Evolutionary conservation across 2,113 vertebrate genomes (phyloP).

Genomic region (Syrrhaptes paradoxus): DNA sequence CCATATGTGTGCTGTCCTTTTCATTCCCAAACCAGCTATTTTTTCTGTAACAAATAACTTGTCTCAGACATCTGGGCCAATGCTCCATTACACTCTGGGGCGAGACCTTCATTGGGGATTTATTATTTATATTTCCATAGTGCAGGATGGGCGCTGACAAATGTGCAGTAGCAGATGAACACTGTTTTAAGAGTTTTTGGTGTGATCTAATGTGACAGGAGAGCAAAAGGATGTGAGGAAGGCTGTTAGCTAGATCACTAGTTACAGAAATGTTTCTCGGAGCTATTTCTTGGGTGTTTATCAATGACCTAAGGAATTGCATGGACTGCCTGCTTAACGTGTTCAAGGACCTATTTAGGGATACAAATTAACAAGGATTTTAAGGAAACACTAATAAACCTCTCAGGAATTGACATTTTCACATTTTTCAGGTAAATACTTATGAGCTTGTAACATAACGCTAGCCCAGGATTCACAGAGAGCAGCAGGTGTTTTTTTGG

Average conservation of each 20-base stretch:
- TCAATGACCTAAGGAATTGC: not conserved
- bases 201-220: not conserved
- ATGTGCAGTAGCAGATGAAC: not conserved
- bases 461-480: not conserved
- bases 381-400: not conserved
- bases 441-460: not conserved
- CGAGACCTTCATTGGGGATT: not conserved
- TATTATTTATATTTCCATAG: not conserved
- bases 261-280: not conserved
- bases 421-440: not conserved
- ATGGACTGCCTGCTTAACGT: not conserved
- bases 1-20: accelerated
- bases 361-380: not conserved
- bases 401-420: not conserved
- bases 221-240: not conserved
- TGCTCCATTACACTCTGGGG: not conserved
- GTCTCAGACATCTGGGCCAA: not conserved
- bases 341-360: not conserved
- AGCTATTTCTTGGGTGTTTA: not conserved
- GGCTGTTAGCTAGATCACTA: not conserved
- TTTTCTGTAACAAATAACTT: not conserved
- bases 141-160: not conserved
- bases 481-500: not conserved
- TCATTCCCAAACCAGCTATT: not conserved
- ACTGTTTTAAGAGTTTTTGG: not conserved